Evolutionary conservation across 1,140 invertebrate genomes (phyloP).

Genomic region (Monochamus saltuarius): DNA sequence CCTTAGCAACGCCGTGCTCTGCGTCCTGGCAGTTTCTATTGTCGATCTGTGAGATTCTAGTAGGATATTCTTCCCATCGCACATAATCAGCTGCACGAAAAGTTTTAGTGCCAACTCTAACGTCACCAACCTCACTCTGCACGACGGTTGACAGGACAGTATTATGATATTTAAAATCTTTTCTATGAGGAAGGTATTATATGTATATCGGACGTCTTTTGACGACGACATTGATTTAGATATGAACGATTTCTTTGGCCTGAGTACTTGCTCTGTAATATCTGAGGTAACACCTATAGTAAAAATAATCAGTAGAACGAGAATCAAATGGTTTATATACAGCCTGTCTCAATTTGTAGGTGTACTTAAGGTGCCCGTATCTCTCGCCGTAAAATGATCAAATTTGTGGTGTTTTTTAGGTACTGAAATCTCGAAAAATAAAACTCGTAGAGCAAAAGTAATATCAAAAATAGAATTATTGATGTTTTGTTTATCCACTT

Average conservation of each 20-base stretch:
- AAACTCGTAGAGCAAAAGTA: too few species aligned
- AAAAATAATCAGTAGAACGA: too few species aligned
- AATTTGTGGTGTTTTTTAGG: too few species aligned
- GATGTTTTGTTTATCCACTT: too few species aligned
- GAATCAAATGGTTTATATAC: too few species aligned
- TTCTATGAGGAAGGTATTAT: constrained; percentile 77
- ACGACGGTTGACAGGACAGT: constrained; percentile 78
- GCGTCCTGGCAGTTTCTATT: constrained; percentile 79
- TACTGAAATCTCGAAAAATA: too few species aligned
- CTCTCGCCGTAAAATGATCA: too few species aligned
- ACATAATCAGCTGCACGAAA: constrained; percentile 59
- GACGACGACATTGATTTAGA: constrained; percentile 32
- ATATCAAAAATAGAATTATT: too few species aligned
- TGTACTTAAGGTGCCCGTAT: too few species aligned
- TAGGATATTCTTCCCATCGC: constrained; percentile 57
- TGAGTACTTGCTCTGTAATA: constrained; percentile 68
- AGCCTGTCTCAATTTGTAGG: too few species aligned
- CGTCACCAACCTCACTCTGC: constrained; percentile 87
- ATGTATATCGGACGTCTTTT: constrained; percentile 56
- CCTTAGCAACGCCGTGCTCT: constrained; percentile 81
- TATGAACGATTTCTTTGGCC: constrained; percentile 45
- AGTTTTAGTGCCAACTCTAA: constrained; percentile 85
- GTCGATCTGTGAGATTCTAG: constrained; percentile 66
- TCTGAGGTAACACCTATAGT: constrained; percentile 72
- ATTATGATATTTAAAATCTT: constrained; percentile 77